Conservation (phyloP, 2,113 vertebrate species). For the Chionodraco myersi region DNA sequence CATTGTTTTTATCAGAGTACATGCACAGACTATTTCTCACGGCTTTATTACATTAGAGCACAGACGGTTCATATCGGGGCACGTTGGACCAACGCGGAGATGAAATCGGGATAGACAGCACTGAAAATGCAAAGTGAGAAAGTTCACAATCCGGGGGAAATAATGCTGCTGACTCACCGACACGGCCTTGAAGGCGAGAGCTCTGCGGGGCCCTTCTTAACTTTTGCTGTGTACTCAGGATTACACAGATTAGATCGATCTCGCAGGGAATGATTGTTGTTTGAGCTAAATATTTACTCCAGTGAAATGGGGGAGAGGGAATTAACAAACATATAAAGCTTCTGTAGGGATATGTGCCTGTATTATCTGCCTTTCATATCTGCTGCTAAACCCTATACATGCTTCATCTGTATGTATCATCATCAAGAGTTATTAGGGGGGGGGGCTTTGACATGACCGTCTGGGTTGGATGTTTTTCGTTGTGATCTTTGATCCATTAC, state of each 20-base stretch:
- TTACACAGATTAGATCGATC: constrained; percentile 63
- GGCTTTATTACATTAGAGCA: background rate
- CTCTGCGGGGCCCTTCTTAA: constrained; percentile 51
- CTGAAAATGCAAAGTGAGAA: background rate
- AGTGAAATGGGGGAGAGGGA: constrained; percentile 49
- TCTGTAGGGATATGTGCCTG: constrained; percentile 32
- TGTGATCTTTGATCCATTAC: constrained; percentile 5
- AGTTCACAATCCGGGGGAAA: background rate
- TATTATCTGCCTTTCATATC: constrained; percentile 58
- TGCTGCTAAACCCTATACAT: constrained; percentile 51
- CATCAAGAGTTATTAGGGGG: constrained; percentile 6
- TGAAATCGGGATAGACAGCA: constrained; percentile 6
- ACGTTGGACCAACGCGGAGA: constrained; percentile 2
- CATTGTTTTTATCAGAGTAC: background rate
- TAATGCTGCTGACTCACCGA: constrained; percentile 26
- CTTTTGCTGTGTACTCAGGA: constrained; percentile 64
- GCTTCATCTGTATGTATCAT: constrained; percentile 40
- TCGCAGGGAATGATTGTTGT: constrained; percentile 66
- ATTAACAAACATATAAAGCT: constrained; percentile 58
- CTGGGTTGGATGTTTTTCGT: constrained; percentile 4
- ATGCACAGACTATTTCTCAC: background rate
- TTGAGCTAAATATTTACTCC: constrained; percentile 75
- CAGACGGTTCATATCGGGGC: background rate
- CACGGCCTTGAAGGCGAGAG: constrained; percentile 31
- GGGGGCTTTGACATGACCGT: background rate